phyloP scores from a whole-genome alignment of 2,797 vertebrate species.

The Mico argentatus region DNA sequence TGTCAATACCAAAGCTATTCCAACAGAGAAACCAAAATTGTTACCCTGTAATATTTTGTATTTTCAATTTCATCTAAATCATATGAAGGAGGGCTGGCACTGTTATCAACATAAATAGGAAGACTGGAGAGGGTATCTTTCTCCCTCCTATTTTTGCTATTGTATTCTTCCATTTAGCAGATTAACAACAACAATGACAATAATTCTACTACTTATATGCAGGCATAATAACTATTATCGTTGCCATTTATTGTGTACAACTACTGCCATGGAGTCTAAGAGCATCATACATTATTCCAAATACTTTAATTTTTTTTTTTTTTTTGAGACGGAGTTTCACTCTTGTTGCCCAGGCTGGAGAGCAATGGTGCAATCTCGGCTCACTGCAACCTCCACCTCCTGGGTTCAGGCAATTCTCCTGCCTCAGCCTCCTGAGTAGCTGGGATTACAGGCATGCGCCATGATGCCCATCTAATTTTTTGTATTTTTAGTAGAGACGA shows the following conservation, averaged over 20 bases:
- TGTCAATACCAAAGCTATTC: neutral
- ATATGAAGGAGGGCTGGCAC: neutral
- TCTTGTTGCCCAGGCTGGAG: no score
- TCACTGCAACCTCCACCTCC: no score
- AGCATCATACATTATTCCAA: neutral
- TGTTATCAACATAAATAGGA: neutral
- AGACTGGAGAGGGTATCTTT: neutral
- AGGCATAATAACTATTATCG: neutral
- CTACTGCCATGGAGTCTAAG: neutral
- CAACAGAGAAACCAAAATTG: neutral
- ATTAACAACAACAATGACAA: neutral
- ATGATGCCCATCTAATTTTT: no score
- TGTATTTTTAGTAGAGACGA: no score
- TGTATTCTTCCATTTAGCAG: neutral
- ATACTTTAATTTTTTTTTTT: neutral
- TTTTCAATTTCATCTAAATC: neutral
- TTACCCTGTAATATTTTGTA: neutral
- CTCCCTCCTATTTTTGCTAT: neutral
- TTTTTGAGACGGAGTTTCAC: no score
- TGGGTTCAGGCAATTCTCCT: no score
- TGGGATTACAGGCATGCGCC: no score
- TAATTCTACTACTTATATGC: neutral
- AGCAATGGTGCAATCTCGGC: no score
- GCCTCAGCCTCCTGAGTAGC: no score
- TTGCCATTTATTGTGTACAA: neutral